phyloP scores from a whole-genome alignment of 2,113 vertebrate species.

The Ardeotis arabs region DNA sequence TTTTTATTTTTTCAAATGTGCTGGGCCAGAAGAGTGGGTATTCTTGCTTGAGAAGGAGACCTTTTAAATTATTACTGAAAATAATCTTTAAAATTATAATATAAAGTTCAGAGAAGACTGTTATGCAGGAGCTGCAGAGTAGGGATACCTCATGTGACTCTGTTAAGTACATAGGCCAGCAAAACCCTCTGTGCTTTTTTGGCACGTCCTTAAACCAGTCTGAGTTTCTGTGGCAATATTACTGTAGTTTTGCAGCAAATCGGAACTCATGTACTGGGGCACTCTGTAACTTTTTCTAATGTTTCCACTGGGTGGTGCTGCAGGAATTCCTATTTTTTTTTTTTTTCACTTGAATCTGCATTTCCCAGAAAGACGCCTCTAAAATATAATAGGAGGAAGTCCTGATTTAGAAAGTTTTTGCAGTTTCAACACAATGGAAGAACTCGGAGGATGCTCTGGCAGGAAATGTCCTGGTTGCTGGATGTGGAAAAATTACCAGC shows the following conservation, averaged over 20 bases:
- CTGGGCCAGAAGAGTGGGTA: not conserved
- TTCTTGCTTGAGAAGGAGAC: not conserved
- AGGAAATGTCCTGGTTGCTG: constrained; percentile 84
- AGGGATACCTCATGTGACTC: not conserved
- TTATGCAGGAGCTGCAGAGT: not conserved
- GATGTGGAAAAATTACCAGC: constrained; percentile 78
- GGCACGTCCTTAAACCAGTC: not conserved
- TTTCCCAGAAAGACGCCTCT: constrained; percentile 89
- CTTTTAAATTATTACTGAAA: constrained; percentile 11
- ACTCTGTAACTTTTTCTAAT: constrained; percentile 38
- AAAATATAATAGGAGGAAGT: constrained; percentile 97
- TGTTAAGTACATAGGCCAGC: not conserved
- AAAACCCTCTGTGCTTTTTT: not conserved
- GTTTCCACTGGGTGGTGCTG: constrained; percentile 86
- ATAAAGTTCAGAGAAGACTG: not conserved
- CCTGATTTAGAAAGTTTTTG: constrained; percentile 92
- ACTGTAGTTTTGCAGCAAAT: constrained; percentile 1
- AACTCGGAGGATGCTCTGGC: constrained; percentile 81
- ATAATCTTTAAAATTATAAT: not conserved
- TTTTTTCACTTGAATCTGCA: constrained; percentile 73
- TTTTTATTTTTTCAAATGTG: constrained; percentile 6
- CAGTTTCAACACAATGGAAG: constrained; percentile 83
- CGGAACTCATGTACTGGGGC: not conserved
- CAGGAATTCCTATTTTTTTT: constrained; percentile 87
- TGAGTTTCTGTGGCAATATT: not conserved